A percentile compares a stretch with the other conserved stretches of the same genome.
Conservation (phyloP, 1,140 invertebrate species). For the Drosophila ananassae region DNA sequence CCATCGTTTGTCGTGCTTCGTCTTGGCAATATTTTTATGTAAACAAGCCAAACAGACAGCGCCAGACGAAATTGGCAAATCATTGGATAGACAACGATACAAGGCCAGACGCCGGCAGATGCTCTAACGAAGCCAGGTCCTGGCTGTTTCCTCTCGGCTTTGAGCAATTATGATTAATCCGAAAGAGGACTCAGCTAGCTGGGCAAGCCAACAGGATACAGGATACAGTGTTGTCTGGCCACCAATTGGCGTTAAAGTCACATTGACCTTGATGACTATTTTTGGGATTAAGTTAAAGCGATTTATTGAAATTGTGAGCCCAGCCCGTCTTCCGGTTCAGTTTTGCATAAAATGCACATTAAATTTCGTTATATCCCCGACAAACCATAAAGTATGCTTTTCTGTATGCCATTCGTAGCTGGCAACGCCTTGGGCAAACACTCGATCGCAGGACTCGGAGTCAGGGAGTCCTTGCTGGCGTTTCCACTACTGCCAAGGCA, state of each 20-base stretch:
- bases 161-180: slow-evolving; percentile 61
- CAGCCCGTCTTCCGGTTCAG: not conserved
- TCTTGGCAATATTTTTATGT: slow-evolving; percentile 69
- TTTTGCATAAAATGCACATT: slow-evolving; percentile 58
- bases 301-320: not conserved
- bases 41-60: slow-evolving; percentile 57
- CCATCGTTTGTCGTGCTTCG: slow-evolving; percentile 37
- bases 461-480: slow-evolving; percentile 17
- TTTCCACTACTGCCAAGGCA: slow-evolving; percentile 9
- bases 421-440: slow-evolving; percentile 64
- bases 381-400: slow-evolving; percentile 45
- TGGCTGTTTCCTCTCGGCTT: slow-evolving; percentile 52
- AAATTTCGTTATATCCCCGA: slow-evolving; percentile 38
- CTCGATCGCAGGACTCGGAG: slow-evolving; percentile 55
- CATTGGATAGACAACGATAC: slow-evolving; percentile 44
- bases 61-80: slow-evolving; percentile 63
- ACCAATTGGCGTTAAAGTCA: slow-evolving; percentile 2
- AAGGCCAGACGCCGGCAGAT: slow-evolving; percentile 27
- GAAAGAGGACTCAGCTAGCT: no score
- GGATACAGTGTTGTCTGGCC: not conserved
- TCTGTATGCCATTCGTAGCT: slow-evolving; percentile 55
- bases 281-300: slow-evolving; percentile 1
- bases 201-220: not conserved
- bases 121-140: slow-evolving; percentile 51
- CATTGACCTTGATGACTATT: slow-evolving; percentile 25